A percentile compares a stretch with the other conserved stretches of the same genome.
Evolutionary conservation across 2,113 vertebrate species (phyloP).

Genomic region (Strigops habroptila): DNA sequence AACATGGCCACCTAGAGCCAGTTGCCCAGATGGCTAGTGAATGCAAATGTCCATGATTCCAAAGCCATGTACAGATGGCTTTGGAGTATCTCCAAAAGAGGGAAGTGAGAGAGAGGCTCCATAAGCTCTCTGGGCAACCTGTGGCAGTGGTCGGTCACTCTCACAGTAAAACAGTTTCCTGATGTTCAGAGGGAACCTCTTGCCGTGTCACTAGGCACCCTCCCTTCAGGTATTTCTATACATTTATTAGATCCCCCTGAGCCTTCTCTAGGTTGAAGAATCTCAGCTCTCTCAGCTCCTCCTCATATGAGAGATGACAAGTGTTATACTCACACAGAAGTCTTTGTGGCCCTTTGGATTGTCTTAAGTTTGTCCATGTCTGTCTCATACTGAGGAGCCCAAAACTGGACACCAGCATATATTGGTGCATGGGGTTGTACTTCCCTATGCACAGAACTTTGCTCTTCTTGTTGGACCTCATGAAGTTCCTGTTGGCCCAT

Average conservation of each 20-base stretch:
- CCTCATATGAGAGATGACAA: not conserved
- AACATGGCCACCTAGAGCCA: not conserved
- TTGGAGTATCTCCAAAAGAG: not conserved
- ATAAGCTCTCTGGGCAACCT: not conserved
- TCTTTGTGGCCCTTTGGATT: not conserved
- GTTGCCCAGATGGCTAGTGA: not conserved
- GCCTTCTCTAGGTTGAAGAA: not conserved
- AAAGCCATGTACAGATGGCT: not conserved
- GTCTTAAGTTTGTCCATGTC: not conserved
- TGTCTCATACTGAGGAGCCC: not conserved
- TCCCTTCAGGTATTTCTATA: not conserved
- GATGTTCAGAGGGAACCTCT: not conserved
- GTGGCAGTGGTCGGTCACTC: not conserved
- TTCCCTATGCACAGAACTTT: not conserved
- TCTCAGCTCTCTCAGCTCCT: not conserved
- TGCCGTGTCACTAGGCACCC: not conserved
- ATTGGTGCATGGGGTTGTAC: not conserved
- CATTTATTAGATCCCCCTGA: not conserved
- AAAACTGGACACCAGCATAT: not conserved
- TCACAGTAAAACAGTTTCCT: not conserved
- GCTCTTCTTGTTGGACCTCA: not conserved
- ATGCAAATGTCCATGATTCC: not conserved
- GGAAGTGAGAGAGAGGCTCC: rapidly evolving
- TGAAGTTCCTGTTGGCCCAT: not conserved
- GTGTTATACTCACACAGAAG: not conserved